Evolutionary conservation across 2,888 invertebrate genomes (phyloP), one percentile per base, ranked within the genome.

Genomic region (Conistra vaccinii): DNA sequence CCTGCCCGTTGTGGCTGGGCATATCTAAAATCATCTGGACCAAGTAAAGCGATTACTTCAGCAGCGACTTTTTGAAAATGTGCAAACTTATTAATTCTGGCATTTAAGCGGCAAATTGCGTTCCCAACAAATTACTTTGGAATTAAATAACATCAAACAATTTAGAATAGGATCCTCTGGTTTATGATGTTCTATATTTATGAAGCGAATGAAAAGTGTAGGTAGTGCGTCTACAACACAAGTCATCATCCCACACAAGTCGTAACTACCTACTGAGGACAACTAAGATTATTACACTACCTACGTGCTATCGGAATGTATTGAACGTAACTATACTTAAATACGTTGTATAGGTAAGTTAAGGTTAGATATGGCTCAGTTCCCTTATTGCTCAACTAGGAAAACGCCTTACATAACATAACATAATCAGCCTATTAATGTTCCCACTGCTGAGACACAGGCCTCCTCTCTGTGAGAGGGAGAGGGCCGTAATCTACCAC

Each of bases 1-100:
- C 91, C 88, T 92, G 91, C 90, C 91, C 92, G 94, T 92, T 92
- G 93, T 92, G 92, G 90, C 87, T 84, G 85, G 90, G 93, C 91
- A 93, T 93, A 95, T 95, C 95, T 95, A 94, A 95, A 95, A 95
- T 95, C 94, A 95, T 94, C 95, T 94, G 94, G 93, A 94, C 93
- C 92, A 94, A 95, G 94, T 94, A 95, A 95, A 95, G 91, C 93
- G 92, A 95, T 95, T 95, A 95, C 93, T 94, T 92, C 90, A 90
- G 89, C 81, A 90, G 89, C 88, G 91, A 93, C 90, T 94, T 94
- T 95, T 94, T 94, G 93, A 94, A 94, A 95, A 95, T 94, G 91
- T 91, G 90, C 90, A 94, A 94, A 94, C 91, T 94, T 94, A 94
- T 94, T 93, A 93, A 93, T 93, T 91, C 89, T 91, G 90, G 90